Percentiles rank a stretch among this genome's conserved stretches.
phyloP scores from a whole-genome alignment of 2,888 invertebrate genomes.

The Napeogenes sylphis region DNA sequence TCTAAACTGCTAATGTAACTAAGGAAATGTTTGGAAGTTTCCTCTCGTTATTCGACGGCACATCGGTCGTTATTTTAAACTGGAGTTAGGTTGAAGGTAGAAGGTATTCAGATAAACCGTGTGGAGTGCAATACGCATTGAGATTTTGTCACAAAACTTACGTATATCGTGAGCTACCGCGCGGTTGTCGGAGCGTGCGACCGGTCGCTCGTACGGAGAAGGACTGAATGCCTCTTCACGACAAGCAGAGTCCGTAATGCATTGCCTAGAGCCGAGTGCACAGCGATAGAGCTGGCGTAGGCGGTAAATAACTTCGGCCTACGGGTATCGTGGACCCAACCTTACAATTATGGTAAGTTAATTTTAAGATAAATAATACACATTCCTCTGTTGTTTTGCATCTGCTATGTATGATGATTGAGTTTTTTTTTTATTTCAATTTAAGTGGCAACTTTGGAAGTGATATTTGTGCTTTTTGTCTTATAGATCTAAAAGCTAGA shows the following conservation, averaged over 20 bases:
- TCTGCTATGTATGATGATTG: too few relatives aligned
- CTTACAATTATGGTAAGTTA: too few relatives aligned
- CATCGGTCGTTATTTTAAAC: conserved; percentile 18
- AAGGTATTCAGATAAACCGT: conserved; percentile 29
- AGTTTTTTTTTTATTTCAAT: too few relatives aligned
- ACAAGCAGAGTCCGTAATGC: conserved; percentile 23
- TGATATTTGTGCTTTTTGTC: too few relatives aligned
- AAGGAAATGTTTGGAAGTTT: conserved; percentile 35
- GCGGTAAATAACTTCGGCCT: conserved; percentile 3
- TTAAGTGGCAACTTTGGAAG: too few relatives aligned
- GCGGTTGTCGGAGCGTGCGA: conserved; percentile 45
- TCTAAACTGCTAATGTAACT: conserved; percentile 47
- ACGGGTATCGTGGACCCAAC: too few relatives aligned
- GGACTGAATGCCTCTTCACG: conserved; percentile 41
- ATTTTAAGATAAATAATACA: too few relatives aligned
- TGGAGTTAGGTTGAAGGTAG: conserved; percentile 5
- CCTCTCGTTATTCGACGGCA: conserved; percentile 24
- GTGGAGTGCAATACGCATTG: conserved; percentile 44
- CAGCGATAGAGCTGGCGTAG: conserved; percentile 16
- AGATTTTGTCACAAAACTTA: conserved; percentile 65
- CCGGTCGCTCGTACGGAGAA: conserved; percentile 49
- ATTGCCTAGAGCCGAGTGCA: conserved; percentile 21
- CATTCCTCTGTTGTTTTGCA: too few relatives aligned
- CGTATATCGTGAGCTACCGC: conserved; percentile 43
- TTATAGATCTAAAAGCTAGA: too few relatives aligned